Base-by-base conservation (phyloP, 2,888 invertebrate species). In the Amphipoea oculea region DNA sequence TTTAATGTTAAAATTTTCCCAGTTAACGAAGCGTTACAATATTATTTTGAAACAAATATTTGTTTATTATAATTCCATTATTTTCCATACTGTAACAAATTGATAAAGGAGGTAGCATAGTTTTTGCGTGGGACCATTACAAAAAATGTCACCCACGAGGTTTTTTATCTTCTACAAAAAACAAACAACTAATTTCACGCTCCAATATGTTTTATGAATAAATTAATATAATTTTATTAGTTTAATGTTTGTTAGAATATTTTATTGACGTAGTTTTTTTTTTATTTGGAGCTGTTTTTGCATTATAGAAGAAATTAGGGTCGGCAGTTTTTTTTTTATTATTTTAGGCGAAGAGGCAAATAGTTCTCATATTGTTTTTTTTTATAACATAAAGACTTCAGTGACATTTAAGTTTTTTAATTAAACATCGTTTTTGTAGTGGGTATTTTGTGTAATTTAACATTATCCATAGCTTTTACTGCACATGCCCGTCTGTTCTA, bases 121-220 rank as follows among this genome's bases (percentile, higher is more conserved):
- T 90, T 91, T 92, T 92, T 92, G 91, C 94, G 94, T 95, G 95
- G 93, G 95, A 95, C 86, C 71, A 69, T 67, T 78, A 86, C 68
- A 95, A 96, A 96, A 96, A 96, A 93, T 90, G 93, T 93, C 95
- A 95, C 96, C 96, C 96, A 95, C 94, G 93, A 48, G 90, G 87
- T 91, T 92, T 92, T 91, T 73, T 78, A 70, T 73, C 65, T 84
- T 72, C 54, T 71, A 54, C 29, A 23, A 73, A 78, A 94, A 94
- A 94, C 91, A 93, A 94, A 94, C 87, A 93, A 90, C 87, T 90
- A 92, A 95, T 95, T 95, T 94, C 89, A 94, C 93, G 94, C 91
- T 92, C 89, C 90, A 92, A 88, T 91, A 92, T 92, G 90, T 81
- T 84, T 77, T 79, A 90, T 93, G 92, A 93, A 95, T 94, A 92